phyloP scores from a whole-genome alignment of 2,888 invertebrate genomes.

The Erebia palarica region DNA sequence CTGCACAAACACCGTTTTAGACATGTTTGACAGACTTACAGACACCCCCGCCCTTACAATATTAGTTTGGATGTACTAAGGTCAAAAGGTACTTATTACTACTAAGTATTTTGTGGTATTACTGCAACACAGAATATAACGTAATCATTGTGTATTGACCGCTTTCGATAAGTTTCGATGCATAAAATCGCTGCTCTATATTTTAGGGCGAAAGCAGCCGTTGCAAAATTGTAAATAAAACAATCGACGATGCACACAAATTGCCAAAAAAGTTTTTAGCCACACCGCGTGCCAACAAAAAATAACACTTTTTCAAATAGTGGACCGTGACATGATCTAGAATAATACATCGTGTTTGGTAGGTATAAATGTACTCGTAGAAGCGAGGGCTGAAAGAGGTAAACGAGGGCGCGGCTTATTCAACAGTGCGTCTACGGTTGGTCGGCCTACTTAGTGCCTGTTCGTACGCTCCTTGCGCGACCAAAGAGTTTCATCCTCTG shows the following conservation, averaged over 20 bases:
- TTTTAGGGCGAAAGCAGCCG: not conserved
- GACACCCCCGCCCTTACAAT: no score
- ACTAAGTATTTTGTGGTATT: no score
- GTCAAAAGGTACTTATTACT: no score
- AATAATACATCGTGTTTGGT: slow-evolving; percentile 43
- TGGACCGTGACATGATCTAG: slow-evolving; percentile 37
- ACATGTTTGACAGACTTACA: no score
- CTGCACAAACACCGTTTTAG: no score
- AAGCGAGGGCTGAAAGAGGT: slow-evolving; percentile 61
- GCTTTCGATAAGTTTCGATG: no score
- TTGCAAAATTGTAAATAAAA: not conserved
- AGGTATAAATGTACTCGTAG: slow-evolving; percentile 52
- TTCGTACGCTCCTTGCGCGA: slow-evolving; percentile 51
- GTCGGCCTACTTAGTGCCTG: slow-evolving; percentile 66
- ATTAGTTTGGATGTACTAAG: no score
- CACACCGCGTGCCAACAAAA: slow-evolving; percentile 2
- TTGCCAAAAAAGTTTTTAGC: slow-evolving; percentile 2
- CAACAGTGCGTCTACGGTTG: slow-evolving; percentile 69
- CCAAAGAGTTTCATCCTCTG: slow-evolving; percentile 1
- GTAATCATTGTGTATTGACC: no score
- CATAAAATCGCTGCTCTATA: not conserved
- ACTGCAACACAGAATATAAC: no score
- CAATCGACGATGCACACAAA: slow-evolving; percentile 13
- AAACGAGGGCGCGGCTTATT: slow-evolving; percentile 71
- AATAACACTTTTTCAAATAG: slow-evolving; percentile 13